Evolutionary conservation across 2,113 vertebrate genomes (phyloP).

Genomic region (Phrynosoma blainvillii): DNA sequence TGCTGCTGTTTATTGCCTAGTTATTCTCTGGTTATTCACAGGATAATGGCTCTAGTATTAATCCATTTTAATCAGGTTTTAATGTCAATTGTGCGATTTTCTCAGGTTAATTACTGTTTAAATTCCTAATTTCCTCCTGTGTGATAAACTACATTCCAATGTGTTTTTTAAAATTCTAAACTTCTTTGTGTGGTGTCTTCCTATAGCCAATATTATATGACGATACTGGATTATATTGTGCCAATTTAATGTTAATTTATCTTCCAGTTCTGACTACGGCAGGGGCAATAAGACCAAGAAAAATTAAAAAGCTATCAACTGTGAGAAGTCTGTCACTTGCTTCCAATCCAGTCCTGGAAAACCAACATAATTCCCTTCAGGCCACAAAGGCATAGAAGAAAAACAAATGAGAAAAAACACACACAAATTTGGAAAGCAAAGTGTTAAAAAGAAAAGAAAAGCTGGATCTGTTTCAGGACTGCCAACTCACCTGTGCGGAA

Average conservation of each 20-base stretch:
- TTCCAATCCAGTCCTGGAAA: background rate
- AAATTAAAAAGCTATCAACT: background rate
- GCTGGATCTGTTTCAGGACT: background rate
- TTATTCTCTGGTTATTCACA: too few relatives aligned
- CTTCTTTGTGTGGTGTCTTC: background rate
- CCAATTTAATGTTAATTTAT: background rate
- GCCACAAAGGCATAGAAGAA: background rate
- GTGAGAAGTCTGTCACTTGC: too few relatives aligned
- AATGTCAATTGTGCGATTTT: too few relatives aligned
- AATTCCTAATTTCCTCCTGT: too few relatives aligned
- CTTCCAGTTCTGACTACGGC: background rate
- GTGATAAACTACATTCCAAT: background rate
- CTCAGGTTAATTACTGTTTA: too few relatives aligned
- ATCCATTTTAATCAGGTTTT: too few relatives aligned
- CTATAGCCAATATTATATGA: background rate
- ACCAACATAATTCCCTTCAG: too few relatives aligned
- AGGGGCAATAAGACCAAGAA: background rate
- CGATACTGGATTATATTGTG: background rate
- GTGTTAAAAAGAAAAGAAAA: background rate
- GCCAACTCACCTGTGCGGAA: constrained; percentile 34
- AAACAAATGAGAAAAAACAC: background rate
- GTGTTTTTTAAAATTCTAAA: background rate
- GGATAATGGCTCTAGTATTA: too few relatives aligned
- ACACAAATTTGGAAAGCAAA: background rate
- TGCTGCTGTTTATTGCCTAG: too few relatives aligned